Evolutionary conservation across 2,797 vertebrate genomes (phyloP).

Genomic region (Antennarius maculatus): DNA sequence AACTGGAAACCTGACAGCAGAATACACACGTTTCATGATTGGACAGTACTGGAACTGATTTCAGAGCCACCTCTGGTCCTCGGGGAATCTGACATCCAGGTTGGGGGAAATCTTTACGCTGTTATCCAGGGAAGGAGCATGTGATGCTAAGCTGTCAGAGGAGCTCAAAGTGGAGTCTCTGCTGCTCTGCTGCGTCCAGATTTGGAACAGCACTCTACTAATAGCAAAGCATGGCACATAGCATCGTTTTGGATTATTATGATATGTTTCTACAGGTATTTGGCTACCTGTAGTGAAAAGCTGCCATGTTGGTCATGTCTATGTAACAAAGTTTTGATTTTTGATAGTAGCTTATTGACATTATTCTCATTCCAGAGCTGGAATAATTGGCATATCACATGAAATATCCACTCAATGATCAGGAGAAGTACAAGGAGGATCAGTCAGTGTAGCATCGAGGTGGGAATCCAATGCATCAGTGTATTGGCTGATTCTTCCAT

Average conservation of each 20-base stretch:
- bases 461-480: conserved; percentile 36
- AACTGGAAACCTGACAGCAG: conserved; percentile 51
- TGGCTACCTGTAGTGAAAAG: background rate
- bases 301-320: background rate
- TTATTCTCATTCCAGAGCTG: background rate
- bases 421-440: conserved; percentile 22
- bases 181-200: conserved; percentile 25
- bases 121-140: conserved; percentile 31
- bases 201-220: conserved; percentile 17
- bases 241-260: background rate
- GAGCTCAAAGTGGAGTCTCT: conserved; percentile 38
- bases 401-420: conserved; percentile 22
- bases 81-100: conserved; percentile 22
- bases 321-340: background rate
- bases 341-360: conserved; percentile 16
- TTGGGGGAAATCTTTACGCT: conserved; percentile 1
- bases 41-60: conserved; percentile 14
- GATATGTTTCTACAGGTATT: conserved; percentile 28
- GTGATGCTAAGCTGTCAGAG: conserved; percentile 41
- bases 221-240: background rate
- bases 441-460: conserved; percentile 11
- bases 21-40: conserved; percentile 31
- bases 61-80: conserved; percentile 21
- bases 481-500: conserved; percentile 49
- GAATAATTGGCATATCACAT: conserved; percentile 10